A percentile compares a stretch with the other conserved stretches of the same genome.
phyloP scores from a whole-genome alignment of 2,888 invertebrate species.

The Gymnoscelis rufifasciata region DNA sequence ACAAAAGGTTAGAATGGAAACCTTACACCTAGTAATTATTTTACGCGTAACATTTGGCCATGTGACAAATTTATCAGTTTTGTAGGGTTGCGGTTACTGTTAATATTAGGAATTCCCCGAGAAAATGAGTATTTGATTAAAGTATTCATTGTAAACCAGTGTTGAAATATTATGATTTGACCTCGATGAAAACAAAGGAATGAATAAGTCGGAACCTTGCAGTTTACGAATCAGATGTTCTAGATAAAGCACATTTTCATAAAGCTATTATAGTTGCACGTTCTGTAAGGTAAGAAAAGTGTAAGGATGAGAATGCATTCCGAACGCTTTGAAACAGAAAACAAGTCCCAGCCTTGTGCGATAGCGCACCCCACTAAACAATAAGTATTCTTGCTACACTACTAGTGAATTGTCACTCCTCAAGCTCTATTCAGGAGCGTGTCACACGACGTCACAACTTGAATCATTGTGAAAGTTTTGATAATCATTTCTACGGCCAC shows the following conservation, averaged over 20 bases:
- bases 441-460: slow-evolving; percentile 18
- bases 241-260: neutral
- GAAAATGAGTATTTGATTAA: neutral
- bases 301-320: neutral
- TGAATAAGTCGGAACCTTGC: neutral
- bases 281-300: no score
- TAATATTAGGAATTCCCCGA: neutral
- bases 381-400: slow-evolving; percentile 18
- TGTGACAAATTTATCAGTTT: neutral
- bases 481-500: slow-evolving; percentile 20
- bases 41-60: neutral
- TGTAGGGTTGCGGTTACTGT: neutral
- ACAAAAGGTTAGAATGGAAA: slow-evolving; percentile 5
- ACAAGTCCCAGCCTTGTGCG: neutral
- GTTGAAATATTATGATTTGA: neutral
- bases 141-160: neutral
- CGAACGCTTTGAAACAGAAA: neutral
- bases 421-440: slow-evolving; percentile 18
- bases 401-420: slow-evolving; percentile 27
- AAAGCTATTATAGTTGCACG: no score
- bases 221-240: neutral
- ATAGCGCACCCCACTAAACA: slow-evolving; percentile 15
- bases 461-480: slow-evolving; percentile 17
- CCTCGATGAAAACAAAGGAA: neutral
- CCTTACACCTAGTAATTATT: neutral